Evolutionary conservation across 2,113 vertebrate species (phyloP).

Genomic region (Pterocles orientalis): DNA sequence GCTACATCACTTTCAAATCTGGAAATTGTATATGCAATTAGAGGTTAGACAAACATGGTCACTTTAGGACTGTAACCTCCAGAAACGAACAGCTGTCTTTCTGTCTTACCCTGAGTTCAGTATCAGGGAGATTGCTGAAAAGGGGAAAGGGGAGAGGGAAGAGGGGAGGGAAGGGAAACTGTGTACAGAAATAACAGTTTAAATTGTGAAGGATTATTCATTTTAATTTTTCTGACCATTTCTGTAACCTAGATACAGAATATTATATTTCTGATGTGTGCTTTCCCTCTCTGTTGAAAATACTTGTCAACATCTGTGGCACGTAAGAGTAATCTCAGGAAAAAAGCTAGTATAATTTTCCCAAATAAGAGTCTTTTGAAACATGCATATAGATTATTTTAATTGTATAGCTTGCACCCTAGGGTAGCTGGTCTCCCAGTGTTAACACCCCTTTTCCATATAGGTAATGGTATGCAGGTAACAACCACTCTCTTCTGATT

Average conservation of each 20-base stretch:
- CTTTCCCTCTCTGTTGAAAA: not conserved
- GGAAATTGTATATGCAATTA: not conserved
- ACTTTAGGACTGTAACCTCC: not conserved
- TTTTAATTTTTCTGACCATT: not conserved
- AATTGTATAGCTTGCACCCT: not conserved
- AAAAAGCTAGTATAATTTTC: not conserved
- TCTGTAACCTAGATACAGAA: not conserved
- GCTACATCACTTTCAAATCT: not conserved
- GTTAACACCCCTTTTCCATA: not conserved
- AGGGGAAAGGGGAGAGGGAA: not conserved
- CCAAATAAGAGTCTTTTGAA: not conserved
- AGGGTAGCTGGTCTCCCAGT: not conserved
- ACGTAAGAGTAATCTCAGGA: not conserved
- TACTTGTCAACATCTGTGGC: not conserved
- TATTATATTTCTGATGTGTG: not conserved
- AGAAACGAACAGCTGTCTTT: not conserved
- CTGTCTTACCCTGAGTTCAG: not conserved
- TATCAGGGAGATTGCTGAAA: not conserved
- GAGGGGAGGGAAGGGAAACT: not conserved
- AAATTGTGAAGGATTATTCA: not conserved
- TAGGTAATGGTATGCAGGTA: not conserved
- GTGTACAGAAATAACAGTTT: not conserved
- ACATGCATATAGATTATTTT: not conserved
- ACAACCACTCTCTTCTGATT: not conserved
- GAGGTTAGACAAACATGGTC: not conserved